phyloP scores from a whole-genome alignment of 2,888 invertebrate genomes.

The Polia nebulosa region DNA sequence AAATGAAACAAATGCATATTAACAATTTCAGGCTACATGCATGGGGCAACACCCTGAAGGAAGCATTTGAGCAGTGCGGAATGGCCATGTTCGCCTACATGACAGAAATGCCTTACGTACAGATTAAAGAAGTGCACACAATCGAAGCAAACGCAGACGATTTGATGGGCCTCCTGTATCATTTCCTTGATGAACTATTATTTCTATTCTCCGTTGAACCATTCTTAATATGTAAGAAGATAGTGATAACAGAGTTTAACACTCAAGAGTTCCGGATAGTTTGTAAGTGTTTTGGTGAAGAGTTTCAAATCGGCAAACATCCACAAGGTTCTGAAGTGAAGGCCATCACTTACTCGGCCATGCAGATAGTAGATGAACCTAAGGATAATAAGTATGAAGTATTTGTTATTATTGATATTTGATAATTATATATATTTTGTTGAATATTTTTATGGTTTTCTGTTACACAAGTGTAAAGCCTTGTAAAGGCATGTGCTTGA shows the following conservation, averaged over 20 bases:
- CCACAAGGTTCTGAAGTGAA: constrained; percentile 99
- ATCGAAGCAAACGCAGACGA: constrained; percentile 98
- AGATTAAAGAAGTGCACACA: constrained; percentile 94
- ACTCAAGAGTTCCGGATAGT: constrained; percentile 95
- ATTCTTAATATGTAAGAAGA: constrained; percentile 96
- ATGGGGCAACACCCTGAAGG: constrained; percentile 97
- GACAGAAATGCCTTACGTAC: constrained; percentile 97
- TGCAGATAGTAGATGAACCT: constrained; percentile 96
- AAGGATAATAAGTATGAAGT: constrained; percentile 95
- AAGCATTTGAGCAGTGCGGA: constrained; percentile 98
- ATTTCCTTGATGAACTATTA: constrained; percentile 98
- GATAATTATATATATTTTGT: constrained; percentile 70
- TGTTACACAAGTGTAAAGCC: constrained; percentile 18
- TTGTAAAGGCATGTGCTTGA: background rate
- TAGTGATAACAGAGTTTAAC: constrained; percentile 97
- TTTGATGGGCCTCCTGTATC: constrained; percentile 96
- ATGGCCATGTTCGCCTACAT: constrained; percentile 99
- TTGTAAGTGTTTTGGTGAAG: constrained; percentile 97
- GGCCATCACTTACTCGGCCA: constrained; percentile 99
- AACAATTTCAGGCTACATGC: constrained; percentile 94
- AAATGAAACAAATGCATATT: constrained; percentile 24
- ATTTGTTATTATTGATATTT: constrained; percentile 99
- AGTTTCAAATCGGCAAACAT: constrained; percentile 97
- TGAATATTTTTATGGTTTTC: constrained; percentile 36
- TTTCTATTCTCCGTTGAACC: constrained; percentile 98